A percentile compares a stretch with the other conserved stretches of the same genome.
phyloP scores from a whole-genome alignment of 2,113 vertebrate genomes.

The Pedionomus torquatus region DNA sequence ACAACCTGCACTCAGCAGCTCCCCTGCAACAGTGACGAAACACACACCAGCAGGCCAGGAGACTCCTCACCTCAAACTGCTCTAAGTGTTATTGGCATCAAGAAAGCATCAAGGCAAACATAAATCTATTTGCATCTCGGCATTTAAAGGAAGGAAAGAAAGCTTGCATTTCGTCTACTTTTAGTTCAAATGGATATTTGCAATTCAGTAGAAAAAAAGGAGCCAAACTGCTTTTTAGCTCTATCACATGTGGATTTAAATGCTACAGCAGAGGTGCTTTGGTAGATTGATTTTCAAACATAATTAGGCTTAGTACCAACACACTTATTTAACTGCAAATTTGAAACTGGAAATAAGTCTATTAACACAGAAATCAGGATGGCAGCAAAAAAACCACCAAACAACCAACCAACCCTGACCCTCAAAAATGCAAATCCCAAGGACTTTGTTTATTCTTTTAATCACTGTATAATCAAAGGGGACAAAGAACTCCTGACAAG shows the following conservation, averaged over 20 bases:
- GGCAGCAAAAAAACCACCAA: background rate
- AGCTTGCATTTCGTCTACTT: rapidly evolving
- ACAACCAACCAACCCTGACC: background rate
- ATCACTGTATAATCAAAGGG: background rate
- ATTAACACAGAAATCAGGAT: background rate
- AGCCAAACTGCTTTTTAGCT: background rate
- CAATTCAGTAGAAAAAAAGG: background rate
- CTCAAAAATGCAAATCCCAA: background rate
- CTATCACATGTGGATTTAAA: background rate
- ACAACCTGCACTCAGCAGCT: background rate
- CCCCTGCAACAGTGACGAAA: background rate
- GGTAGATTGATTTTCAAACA: background rate
- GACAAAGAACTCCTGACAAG: background rate
- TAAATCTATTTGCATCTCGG: background rate
- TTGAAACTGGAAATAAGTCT: background rate
- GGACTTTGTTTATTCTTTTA: background rate
- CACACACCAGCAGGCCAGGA: background rate
- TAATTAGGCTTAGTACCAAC: background rate
- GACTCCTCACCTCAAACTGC: background rate
- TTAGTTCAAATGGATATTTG: background rate
- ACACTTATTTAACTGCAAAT: background rate
- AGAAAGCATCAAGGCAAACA: background rate
- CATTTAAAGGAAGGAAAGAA: background rate
- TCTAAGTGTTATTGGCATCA: background rate
- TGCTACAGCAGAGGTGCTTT: background rate